Evolutionary conservation across 1,140 invertebrate genomes (phyloP).

Genomic region (Trachymyrmex septentrionalis): DNA sequence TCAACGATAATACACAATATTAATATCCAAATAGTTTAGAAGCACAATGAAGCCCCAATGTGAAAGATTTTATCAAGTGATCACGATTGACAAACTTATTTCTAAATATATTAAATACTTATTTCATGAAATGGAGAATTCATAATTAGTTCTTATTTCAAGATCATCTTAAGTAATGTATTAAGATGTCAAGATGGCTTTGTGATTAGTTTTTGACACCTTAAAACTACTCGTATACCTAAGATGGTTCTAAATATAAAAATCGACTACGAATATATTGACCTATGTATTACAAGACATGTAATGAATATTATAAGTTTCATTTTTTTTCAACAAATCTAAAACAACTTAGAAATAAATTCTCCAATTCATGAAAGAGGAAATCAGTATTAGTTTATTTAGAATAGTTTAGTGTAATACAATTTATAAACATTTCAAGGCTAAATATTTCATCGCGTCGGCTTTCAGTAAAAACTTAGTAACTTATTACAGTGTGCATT

Average conservation of each 20-base stretch:
- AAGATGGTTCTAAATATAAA: too few species aligned
- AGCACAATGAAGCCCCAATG: slow-evolving; percentile 10
- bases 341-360: slow-evolving; percentile 9
- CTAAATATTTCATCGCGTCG: not conserved
- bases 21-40: slow-evolving; percentile 68
- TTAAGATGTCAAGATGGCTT: too few species aligned
- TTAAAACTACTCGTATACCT: too few species aligned
- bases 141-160: too few species aligned
- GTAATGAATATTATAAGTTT: not conserved
- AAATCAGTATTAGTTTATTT: not conserved
- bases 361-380: not conserved
- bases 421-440: not conserved
- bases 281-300: not conserved
- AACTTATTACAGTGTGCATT: not conserved
- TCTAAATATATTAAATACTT: not conserved
- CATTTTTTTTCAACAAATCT: not conserved
- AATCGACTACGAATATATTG: too few species aligned
- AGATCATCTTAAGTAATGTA: too few species aligned
- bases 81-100: not conserved
- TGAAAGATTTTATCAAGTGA: slow-evolving; percentile 27
- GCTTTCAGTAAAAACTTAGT: not conserved
- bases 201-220: too few species aligned
- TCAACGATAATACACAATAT: slow-evolving; percentile 13
- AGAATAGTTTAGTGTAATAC: not conserved
- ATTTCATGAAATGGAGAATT: not conserved